Percentiles rank a stretch among this genome's conserved stretches.
Evolutionary conservation across 2,888 invertebrate species (phyloP).

Genomic region (Julus scanicus): DNA sequence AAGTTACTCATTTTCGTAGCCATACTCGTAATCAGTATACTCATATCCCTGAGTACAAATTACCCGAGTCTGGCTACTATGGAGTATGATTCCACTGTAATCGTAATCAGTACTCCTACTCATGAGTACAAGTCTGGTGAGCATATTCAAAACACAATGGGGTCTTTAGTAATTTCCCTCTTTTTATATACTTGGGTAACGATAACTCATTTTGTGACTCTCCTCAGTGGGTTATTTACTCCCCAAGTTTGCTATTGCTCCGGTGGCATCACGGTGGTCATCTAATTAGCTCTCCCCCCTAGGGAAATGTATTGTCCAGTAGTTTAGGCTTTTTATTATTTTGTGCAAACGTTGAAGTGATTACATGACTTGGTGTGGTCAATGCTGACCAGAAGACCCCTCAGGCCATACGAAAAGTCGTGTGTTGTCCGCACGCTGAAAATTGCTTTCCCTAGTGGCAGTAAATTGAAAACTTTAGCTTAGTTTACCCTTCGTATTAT

Average conservation of each 20-base stretch:
- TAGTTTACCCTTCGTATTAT: too few species aligned
- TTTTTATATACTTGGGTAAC: neutral
- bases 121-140: too few species aligned
- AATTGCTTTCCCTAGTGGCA: too few species aligned
- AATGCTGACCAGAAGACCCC: neutral
- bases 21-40: too few species aligned
- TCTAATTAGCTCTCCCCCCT: neutral
- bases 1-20: too few species aligned
- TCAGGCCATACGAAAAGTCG: conserved; percentile 6
- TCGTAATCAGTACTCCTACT: too few species aligned
- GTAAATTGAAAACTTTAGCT: too few species aligned
- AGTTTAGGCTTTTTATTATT: neutral
- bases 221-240: conserved; percentile 13
- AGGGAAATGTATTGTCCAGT: conserved; percentile 4
- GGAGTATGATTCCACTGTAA: too few species aligned
- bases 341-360: neutral
- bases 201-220: neutral
- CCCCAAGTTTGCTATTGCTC: neutral
- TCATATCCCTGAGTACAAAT: too few species aligned
- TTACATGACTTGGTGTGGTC: neutral
- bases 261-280: conserved; percentile 24
- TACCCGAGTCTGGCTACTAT: too few species aligned
- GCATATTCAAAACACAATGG: too few species aligned
- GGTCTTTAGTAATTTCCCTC: too few species aligned
- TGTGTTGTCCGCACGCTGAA: neutral